A percentile compares a stretch with the other conserved stretches of the same genome.
Conservation (phyloP, 2,888 invertebrate species). For the Meghimatium bilineatum region DNA sequence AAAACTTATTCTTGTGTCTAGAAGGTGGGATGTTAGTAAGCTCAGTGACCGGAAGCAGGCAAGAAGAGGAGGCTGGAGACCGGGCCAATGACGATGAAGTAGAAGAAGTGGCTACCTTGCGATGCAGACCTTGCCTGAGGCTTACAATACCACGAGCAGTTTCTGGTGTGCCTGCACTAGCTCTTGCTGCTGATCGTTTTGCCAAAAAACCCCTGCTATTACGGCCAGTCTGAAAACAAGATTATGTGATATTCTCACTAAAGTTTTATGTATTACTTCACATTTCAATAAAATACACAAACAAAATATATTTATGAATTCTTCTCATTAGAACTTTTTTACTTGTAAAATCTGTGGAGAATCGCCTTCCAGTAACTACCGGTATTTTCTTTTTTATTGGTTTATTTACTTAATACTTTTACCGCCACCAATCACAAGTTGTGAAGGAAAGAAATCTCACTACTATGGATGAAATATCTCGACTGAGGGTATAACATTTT, state of each 20-base stretch:
- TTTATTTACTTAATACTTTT: too few species aligned
- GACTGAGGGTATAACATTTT: too few species aligned
- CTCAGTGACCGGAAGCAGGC: constrained; percentile 32
- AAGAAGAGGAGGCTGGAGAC: constrained; percentile 34
- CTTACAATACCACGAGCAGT: constrained; percentile 69
- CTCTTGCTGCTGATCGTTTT: constrained; percentile 67
- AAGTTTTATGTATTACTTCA: background rate
- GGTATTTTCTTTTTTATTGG: too few species aligned
- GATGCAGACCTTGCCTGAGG: constrained; percentile 57
- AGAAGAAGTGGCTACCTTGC: constrained; percentile 51
- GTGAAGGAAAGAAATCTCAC: too few species aligned
- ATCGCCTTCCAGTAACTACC: too few species aligned
- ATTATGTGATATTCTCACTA: background rate
- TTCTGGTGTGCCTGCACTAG: constrained; percentile 72
- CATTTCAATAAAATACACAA: background rate
- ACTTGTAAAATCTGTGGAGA: too few species aligned
- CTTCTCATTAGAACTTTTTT: too few species aligned
- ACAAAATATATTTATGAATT: background rate
- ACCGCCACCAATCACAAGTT: too few species aligned
- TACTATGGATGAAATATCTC: too few species aligned
- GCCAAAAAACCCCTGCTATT: constrained; percentile 54
- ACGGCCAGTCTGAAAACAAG: constrained; percentile 28
- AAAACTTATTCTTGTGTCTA: constrained; percentile 54
- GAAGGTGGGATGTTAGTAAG: constrained; percentile 50
- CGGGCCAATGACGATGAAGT: constrained; percentile 41